Base-by-base conservation (phyloP, 2,113 vertebrate genomes). In the Eidolon helvum region DNA sequence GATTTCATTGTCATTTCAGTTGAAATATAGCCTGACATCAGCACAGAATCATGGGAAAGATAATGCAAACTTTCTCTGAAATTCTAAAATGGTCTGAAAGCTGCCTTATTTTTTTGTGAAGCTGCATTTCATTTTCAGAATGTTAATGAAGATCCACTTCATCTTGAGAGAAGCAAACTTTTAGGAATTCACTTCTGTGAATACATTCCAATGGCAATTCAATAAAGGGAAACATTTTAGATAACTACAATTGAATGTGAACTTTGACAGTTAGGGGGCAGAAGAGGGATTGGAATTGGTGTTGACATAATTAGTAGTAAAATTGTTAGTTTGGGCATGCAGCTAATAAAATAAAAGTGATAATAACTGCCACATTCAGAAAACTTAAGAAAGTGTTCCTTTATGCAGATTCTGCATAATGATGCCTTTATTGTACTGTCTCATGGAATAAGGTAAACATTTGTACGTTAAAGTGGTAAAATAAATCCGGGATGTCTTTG, bases 1-100 rank as follows among this genome's bases (percentile, higher is more conserved):
- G 97, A 98, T 99, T 99, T 98, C 98, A 99, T 99, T 99, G 98
- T 99, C 98, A 98, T 98, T 99, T 99, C 98, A 97, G 96, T 98
- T 98, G 98, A 99, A 99, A 99, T 98, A 98, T 98, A 98, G 98
- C 98, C 98, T 98, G 98, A 98, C 99, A 98, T 98, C 98, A 98
- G 98, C 98, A 96, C 97, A 97, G 98, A 98, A 98, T 99, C 98
- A 98, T 98, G 98, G 98, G 98, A 98, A 98, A 98, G 98, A 97
- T 89, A 98, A 98, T 98, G 98, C 97, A 98, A 98, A 98, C 98
- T 98, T 98, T 97, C 98, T 98, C 97, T 98, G 98, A 98, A 99
- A 99, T 98, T 98, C 98, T 98, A 98, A 98, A 98, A 98, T 97
- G 98, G 97, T 98, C 97, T 98, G 98, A 99, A 98, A 98, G 98